Evolutionary conservation across 2,113 vertebrate species (phyloP).

Genomic region (Ameiurus melas): DNA sequence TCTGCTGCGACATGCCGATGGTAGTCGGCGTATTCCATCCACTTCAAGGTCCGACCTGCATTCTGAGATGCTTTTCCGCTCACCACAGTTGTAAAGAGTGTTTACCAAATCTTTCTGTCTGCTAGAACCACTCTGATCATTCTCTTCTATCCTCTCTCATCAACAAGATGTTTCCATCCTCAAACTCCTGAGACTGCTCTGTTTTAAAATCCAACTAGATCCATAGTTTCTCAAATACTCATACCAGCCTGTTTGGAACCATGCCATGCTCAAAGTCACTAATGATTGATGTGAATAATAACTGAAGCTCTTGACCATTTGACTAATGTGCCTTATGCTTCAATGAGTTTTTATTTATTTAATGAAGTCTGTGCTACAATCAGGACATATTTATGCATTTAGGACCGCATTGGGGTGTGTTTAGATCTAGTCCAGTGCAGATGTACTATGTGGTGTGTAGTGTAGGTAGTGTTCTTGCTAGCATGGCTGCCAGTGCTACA

Average conservation of each 20-base stretch:
- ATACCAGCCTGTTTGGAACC: not conserved
- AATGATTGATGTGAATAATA: not conserved
- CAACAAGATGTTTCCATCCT: not conserved
- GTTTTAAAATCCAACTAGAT: not conserved
- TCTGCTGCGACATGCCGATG: not conserved
- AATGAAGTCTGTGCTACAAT: too few relatives aligned
- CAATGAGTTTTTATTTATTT: not conserved
- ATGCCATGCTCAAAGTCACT: not conserved
- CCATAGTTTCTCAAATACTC: not conserved
- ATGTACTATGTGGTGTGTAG: not conserved
- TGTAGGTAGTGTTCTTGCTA: not conserved
- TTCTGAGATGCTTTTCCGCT: not conserved
- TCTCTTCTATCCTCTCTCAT: not conserved
- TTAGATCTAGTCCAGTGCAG: not conserved
- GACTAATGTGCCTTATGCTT: not conserved
- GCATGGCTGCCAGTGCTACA: not conserved
- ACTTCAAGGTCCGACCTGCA: not conserved
- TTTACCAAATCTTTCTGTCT: not conserved
- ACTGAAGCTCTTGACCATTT: not conserved
- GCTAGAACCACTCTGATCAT: not conserved
- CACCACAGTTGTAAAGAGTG: not conserved
- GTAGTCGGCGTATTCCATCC: not conserved
- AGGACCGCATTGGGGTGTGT: not conserved
- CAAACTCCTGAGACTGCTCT: not conserved
- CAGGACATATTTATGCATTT: not conserved